phyloP scores from a whole-genome alignment of 2,888 invertebrate genomes.

The Oscheius sp. region DNA sequence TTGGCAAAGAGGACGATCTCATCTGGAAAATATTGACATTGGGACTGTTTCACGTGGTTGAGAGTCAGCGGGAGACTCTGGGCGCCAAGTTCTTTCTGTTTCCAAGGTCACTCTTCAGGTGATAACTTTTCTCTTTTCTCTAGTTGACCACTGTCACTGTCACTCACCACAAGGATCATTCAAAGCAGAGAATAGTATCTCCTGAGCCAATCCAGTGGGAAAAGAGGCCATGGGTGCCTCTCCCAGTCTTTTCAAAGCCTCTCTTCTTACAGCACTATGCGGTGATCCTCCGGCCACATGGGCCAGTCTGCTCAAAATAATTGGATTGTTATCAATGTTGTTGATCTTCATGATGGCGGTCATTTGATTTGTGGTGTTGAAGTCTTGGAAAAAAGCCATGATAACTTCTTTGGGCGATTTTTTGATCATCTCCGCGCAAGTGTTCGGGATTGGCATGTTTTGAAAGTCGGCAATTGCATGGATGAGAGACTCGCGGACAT shows the following conservation, averaged over 20 bases:
- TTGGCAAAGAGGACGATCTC: neutral
- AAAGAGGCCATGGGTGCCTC: neutral
- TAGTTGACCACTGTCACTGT: neutral
- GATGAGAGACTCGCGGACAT: neutral
- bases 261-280: neutral
- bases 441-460: neutral
- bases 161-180: neutral
- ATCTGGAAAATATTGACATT: neutral
- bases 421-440: neutral
- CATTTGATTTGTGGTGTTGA: neutral
- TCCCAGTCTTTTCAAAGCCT: conserved; percentile 2
- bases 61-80: neutral
- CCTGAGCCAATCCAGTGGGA: neutral
- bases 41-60: neutral
- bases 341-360: neutral
- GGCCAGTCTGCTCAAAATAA: neutral
- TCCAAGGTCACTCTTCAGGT: neutral
- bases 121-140: neutral
- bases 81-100: neutral
- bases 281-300: neutral
- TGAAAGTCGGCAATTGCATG: neutral
- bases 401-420: conserved; percentile 4
- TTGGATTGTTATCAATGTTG: neutral
- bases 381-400: neutral
- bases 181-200: neutral